Evolutionary conservation across 2,113 vertebrate genomes (phyloP).

Genomic region (Pica pica): DNA sequence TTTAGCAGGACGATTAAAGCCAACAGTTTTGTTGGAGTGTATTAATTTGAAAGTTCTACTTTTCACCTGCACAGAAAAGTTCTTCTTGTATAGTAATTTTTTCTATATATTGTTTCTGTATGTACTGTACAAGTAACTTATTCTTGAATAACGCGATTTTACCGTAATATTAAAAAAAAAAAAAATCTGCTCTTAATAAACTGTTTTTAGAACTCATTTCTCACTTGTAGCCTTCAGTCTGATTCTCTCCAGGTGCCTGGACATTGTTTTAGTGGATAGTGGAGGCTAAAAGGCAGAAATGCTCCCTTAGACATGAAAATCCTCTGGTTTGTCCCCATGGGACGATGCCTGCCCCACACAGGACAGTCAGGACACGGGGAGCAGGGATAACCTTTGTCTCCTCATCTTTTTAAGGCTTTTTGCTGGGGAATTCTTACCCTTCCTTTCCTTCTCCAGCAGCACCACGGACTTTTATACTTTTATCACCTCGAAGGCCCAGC

Average conservation of each 20-base stretch:
- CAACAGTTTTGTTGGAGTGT: conserved; percentile 15
- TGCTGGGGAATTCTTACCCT: background rate
- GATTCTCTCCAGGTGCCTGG: background rate
- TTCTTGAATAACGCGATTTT: conserved; percentile 74
- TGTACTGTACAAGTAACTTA: conserved; percentile 83
- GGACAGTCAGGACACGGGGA: accelerated
- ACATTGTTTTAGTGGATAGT: accelerated
- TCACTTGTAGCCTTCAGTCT: background rate
- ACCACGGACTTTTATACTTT: accelerated
- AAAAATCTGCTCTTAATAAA: conserved; percentile 67
- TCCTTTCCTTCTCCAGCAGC: background rate
- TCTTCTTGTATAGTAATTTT: conserved; percentile 50
- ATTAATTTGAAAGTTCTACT: background rate
- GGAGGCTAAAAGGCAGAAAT: background rate
- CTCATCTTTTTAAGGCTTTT: background rate
- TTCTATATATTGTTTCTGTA: conserved; percentile 69
- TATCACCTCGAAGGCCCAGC: background rate
- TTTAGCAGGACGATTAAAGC: background rate
- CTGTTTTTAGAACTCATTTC: conserved; percentile 62
- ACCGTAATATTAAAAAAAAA: conserved; percentile 48
- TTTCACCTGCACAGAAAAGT: conserved; percentile 23
- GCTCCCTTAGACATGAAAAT: background rate
- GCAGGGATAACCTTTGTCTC: background rate
- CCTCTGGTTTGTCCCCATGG: accelerated
- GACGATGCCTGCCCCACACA: accelerated